Evolutionary conservation across 2,113 vertebrate species (phyloP), one percentile per base, ranked within the genome.

Genomic region (Tenrec ecaudatus): DNA sequence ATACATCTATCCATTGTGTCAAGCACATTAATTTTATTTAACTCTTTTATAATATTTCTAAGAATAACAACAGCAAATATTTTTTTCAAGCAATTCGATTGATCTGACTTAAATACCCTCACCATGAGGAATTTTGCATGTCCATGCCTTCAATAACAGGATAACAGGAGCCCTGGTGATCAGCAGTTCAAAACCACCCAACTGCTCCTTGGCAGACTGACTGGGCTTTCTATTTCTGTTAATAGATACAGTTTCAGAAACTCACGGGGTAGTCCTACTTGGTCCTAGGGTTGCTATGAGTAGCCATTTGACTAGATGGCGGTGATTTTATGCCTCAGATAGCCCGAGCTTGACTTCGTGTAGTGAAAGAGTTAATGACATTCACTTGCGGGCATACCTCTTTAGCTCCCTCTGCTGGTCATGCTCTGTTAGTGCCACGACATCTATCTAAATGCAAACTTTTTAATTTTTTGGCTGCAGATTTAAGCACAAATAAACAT

Each of bases 331-430:
- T 53, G 47, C 47, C 40, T 27, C 0, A 3, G 20, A 15, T 53
- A 57, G 2, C 47, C 29, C 16, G 2, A 20, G 62, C 0, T 0
- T 23, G 12, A 17, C 81, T 29, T n/a, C 25, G 7, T 3, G 0
- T 0, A 4, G n/a, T 38, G 64, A 91, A 76, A 60, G 9, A 5
- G 15, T 3, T 19, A 10, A 5, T 4, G 43, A 29, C 12, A 3
- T 33, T 82, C 69, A 7, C 31, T 2, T 11, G 1, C 29, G 69
- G 8, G 20, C 64, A 53, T 89, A 64, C 7, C n/a, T 40, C 82
- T 92, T 31, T 0, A 1, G 23, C 95, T 76, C 96, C 85, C 94
- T 94, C 97, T 97, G 64, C 69, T 97, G 97, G 62, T 85, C 82
- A 57, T 3, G 1, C 1, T 69, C 40, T 3, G 9, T 92, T 94